Evolutionary conservation across 2,888 invertebrate species (phyloP).

Genomic region (Apodemia zela): DNA sequence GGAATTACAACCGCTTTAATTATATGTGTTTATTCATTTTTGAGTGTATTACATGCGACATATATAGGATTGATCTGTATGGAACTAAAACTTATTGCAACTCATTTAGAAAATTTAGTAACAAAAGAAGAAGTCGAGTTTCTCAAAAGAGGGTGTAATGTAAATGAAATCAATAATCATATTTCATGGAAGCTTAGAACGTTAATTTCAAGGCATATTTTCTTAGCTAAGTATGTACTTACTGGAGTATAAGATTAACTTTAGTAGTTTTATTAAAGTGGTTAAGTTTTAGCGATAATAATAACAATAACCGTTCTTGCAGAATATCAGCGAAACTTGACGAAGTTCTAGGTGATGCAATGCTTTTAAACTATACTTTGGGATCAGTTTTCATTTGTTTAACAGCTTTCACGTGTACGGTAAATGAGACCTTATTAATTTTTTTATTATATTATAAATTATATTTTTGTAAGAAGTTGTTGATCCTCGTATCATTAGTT

Average conservation of each 20-base stretch:
- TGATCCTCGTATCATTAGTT: neutral
- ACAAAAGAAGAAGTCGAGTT: slow-evolving; percentile 41
- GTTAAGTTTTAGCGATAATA: slow-evolving; percentile 18
- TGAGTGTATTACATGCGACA: slow-evolving; percentile 51
- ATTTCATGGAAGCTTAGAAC: slow-evolving; percentile 47
- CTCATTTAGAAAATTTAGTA: slow-evolving; percentile 45
- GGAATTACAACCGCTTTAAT: slow-evolving; percentile 56
- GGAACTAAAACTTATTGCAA: slow-evolving; percentile 57
- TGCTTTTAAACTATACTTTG: slow-evolving; percentile 56
- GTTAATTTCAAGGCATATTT: slow-evolving; percentile 50
- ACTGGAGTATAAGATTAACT: neutral
- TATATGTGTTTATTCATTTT: slow-evolving; percentile 47
- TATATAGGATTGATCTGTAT: slow-evolving; percentile 55
- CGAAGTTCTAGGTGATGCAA: slow-evolving; percentile 51
- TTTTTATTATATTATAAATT: neutral
- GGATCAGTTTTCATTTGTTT: slow-evolving; percentile 64
- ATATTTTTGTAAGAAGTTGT: neutral
- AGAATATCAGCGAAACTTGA: slow-evolving; percentile 54
- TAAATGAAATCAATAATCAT: slow-evolving; percentile 36
- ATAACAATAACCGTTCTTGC: slow-evolving; percentile 37
- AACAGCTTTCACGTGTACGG: slow-evolving; percentile 62
- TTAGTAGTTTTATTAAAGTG: neutral
- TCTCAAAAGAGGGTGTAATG: slow-evolving; percentile 33
- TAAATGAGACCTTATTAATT: slow-evolving; percentile 31
- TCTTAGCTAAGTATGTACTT: slow-evolving; percentile 47